Evolutionary conservation across 1,140 invertebrate genomes (phyloP).

Genomic region (Heliconius eleuchia): DNA sequence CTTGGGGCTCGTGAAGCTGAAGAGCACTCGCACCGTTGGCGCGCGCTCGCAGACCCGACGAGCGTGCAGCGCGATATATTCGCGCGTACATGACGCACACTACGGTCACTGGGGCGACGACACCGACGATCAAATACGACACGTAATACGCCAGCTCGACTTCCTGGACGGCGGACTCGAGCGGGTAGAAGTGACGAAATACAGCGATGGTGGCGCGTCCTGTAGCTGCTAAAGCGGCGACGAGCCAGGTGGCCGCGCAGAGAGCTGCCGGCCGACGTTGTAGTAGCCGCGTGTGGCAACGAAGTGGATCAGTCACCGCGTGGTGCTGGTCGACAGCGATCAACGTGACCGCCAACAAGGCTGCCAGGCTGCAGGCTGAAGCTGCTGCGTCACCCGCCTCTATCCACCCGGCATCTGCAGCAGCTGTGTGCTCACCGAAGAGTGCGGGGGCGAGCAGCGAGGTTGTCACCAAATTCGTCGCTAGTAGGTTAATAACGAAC

Average conservation of each 20-base stretch:
- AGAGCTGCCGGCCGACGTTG: slow-evolving; percentile 86
- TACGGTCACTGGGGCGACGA: slow-evolving; percentile 57
- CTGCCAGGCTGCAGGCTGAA: slow-evolving; percentile 67
- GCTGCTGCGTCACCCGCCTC: slow-evolving; percentile 68
- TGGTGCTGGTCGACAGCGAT: slow-evolving; percentile 94
- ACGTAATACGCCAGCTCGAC: slow-evolving; percentile 67
- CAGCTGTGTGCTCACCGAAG: slow-evolving; percentile 67
- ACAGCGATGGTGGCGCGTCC: slow-evolving; percentile 65
- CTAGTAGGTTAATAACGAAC: slow-evolving; percentile 80
- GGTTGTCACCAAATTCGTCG: slow-evolving; percentile 77
- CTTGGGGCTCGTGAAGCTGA: slow-evolving; percentile 66
- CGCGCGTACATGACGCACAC: slow-evolving; percentile 76
- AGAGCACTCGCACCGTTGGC: slow-evolving; percentile 70
- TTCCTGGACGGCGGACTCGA: slow-evolving; percentile 50
- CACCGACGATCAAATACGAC: slow-evolving; percentile 66
- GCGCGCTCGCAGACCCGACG: slow-evolving; percentile 66
- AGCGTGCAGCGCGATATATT: slow-evolving; percentile 76
- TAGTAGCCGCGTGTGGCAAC: slow-evolving; percentile 90
- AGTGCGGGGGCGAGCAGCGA: slow-evolving; percentile 74
- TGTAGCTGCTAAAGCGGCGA: slow-evolving; percentile 82
- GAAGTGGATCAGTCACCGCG: slow-evolving; percentile 92
- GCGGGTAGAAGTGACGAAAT: slow-evolving; percentile 52
- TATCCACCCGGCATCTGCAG: slow-evolving; percentile 55
- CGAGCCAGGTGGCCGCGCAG: slow-evolving; percentile 86
- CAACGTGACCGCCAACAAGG: slow-evolving; percentile 86